Conservation (phyloP, 1,140 invertebrate species). For the Sitophilus oryzae region DNA sequence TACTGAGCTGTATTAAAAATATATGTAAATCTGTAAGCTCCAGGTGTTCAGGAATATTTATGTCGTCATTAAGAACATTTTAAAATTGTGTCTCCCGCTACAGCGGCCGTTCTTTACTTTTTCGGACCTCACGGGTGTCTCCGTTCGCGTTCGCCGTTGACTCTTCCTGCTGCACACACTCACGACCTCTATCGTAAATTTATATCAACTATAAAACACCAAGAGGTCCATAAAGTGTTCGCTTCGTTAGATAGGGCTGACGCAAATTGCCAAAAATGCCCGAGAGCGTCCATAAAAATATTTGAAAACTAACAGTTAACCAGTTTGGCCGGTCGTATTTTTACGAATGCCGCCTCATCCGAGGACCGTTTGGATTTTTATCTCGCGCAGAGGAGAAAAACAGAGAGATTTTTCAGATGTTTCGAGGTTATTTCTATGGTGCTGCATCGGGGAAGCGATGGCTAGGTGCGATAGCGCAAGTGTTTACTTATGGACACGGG, state of each 20-base stretch:
- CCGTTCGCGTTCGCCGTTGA: too few relatives aligned
- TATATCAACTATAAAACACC: conserved; percentile 24
- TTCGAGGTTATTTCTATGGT: background rate
- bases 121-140: too few relatives aligned
- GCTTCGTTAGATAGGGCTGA: conserved; percentile 22
- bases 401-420: background rate
- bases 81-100: too few relatives aligned
- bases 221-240: conserved; percentile 22
- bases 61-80: too few relatives aligned
- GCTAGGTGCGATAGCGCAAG: too few relatives aligned
- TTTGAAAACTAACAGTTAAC: conserved; percentile 20
- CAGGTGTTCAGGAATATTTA: too few relatives aligned
- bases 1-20: too few relatives aligned
- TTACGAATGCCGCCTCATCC: background rate
- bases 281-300: conserved; percentile 19
- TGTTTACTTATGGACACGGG: too few relatives aligned
- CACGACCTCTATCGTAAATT: conserved; percentile 23
- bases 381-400: too few relatives aligned
- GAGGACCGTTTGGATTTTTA: conserved; percentile 9
- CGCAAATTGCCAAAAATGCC: conserved; percentile 25
- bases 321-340: conserved; percentile 13
- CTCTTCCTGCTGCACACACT: too few relatives aligned
- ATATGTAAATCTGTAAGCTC: too few relatives aligned
- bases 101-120: too few relatives aligned
- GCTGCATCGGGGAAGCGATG: background rate